phyloP scores from a whole-genome alignment of 2,888 invertebrate genomes.

The Chrysodeixis includens region DNA sequence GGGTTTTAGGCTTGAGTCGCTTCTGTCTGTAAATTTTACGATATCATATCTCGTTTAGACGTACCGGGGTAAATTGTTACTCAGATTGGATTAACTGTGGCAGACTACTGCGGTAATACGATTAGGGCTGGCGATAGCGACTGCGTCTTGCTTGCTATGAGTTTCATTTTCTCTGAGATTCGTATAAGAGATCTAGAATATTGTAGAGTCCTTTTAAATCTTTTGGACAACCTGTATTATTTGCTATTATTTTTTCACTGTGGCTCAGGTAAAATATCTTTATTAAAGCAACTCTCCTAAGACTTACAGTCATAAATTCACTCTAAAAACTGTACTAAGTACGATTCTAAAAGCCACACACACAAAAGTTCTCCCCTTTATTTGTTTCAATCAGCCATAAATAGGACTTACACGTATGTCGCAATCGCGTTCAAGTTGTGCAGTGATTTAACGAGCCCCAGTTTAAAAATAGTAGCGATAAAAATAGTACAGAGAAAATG shows the following conservation, averaged over 20 bases:
- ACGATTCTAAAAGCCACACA: too few relatives aligned
- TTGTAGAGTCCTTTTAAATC: too few relatives aligned
- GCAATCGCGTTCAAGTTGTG: background rate
- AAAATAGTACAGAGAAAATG: constrained; percentile 47
- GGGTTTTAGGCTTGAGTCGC: background rate
- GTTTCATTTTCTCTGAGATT: background rate
- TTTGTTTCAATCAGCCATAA: too few relatives aligned
- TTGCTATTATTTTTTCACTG: too few relatives aligned
- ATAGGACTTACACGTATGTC: background rate
- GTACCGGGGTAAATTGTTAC: background rate
- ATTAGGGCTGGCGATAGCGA: background rate
- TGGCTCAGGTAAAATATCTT: too few relatives aligned
- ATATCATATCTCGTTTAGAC: background rate
- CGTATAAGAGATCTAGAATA: too few relatives aligned
- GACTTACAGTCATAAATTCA: too few relatives aligned
- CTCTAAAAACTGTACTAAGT: too few relatives aligned
- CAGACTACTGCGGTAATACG: background rate
- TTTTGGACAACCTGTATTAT: too few relatives aligned
- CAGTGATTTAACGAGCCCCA: constrained; percentile 15
- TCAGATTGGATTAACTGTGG: background rate
- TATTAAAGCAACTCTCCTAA: too few relatives aligned
- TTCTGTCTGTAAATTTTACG: background rate
- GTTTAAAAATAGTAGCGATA: constrained; percentile 31
- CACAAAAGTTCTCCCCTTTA: too few relatives aligned
- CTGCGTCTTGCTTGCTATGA: background rate